A percentile compares a stretch with the other conserved stretches of the same genome.
Conservation (phyloP, 2,113 vertebrate genomes). For the Dasyornis broadbenti region DNA sequence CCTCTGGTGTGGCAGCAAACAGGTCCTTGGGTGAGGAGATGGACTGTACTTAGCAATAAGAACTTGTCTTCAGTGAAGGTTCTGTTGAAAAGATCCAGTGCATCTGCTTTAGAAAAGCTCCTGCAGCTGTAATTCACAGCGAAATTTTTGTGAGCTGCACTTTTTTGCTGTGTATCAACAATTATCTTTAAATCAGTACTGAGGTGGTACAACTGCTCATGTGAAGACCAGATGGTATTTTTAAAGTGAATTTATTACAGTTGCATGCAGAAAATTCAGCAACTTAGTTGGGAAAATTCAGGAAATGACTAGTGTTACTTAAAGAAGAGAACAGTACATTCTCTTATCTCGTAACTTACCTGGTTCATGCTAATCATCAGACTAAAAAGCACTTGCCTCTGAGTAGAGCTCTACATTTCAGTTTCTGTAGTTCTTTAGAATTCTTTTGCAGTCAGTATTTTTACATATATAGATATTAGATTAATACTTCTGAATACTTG, state of each 20-base stretch:
- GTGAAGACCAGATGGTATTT: background rate
- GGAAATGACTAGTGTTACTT: background rate
- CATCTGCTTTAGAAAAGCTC: background rate
- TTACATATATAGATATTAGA: background rate
- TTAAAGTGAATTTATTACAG: background rate
- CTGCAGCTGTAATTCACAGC: background rate
- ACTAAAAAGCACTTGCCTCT: background rate
- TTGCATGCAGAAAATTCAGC: background rate
- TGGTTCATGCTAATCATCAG: background rate
- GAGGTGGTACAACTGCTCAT: background rate
- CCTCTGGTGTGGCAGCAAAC: conserved; percentile 58
- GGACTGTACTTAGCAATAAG: background rate
- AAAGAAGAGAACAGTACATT: background rate
- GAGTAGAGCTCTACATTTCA: background rate
- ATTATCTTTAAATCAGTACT: background rate
- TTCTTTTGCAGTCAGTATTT: background rate
- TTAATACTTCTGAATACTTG: background rate
- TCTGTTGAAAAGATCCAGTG: background rate
- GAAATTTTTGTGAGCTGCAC: background rate
- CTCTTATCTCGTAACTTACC: background rate
- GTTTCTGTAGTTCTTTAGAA: background rate
- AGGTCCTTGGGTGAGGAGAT: conserved; percentile 55
- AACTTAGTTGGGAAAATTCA: background rate
- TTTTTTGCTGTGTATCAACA: background rate
- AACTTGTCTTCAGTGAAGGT: background rate